Evolutionary conservation across 1,140 invertebrate genomes (phyloP).

Genomic region (Caenorhabditis brenneri): DNA sequence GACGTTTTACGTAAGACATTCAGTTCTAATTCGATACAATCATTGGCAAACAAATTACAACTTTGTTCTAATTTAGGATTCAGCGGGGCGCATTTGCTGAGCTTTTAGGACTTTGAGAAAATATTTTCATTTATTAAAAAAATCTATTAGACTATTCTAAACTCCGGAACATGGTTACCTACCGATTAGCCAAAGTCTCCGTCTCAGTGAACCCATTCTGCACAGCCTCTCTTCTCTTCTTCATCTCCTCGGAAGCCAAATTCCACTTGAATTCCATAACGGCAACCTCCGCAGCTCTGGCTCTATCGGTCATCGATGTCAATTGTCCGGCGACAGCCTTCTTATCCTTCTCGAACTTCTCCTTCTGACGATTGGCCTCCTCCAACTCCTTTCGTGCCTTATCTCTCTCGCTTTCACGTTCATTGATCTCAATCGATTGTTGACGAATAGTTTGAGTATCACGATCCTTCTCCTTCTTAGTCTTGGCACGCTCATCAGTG

Average conservation of each 20-base stretch:
- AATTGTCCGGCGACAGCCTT: constrained; percentile 12
- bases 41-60: no score
- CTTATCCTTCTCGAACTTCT: constrained; percentile 42
- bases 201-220: constrained; percentile 26
- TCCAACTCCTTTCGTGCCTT: constrained; percentile 17
- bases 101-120: no score
- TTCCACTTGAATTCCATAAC: constrained; percentile 36
- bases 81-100: no score
- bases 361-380: constrained; percentile 13
- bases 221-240: constrained; percentile 32
- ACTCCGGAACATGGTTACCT: neutral
- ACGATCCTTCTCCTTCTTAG: constrained; percentile 45
- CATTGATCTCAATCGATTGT: constrained; percentile 4
- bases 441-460: constrained; percentile 40
- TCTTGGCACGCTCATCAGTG: constrained; percentile 41
- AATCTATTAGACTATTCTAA: no score
- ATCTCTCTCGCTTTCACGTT: constrained; percentile 29
- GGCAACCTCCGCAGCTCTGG: constrained; percentile 13
- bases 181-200: constrained; percentile 29
- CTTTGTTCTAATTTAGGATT: no score
- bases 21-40: no score
- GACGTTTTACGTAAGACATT: no score
- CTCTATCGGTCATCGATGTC: constrained; percentile 16
- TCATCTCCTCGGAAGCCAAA: neutral
- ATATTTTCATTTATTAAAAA: neutral